Evolutionary conservation across 2,888 invertebrate genomes (phyloP).

Genomic region (Polyommatus iphigenia): DNA sequence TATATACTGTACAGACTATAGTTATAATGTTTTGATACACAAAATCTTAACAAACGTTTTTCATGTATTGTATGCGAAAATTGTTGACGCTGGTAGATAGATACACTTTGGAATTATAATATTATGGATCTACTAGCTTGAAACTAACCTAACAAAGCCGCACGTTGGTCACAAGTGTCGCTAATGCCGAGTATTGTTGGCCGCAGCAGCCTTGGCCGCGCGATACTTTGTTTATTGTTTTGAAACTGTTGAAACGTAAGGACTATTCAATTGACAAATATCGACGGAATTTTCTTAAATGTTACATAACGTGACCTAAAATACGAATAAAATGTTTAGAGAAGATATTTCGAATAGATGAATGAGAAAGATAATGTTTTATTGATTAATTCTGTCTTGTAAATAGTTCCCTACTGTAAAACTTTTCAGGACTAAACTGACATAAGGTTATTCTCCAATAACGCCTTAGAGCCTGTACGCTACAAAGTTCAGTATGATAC

Average conservation of each 20-base stretch:
- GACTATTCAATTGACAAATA: constrained; percentile 7
- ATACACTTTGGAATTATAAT: too few relatives aligned
- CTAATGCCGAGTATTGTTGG: background rate
- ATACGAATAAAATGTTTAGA: background rate
- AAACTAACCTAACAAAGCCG: background rate
- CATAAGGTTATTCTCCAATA: too few relatives aligned
- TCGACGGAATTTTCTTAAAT: background rate
- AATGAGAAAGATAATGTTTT: too few relatives aligned
- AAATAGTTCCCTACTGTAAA: too few relatives aligned
- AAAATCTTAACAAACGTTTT: too few relatives aligned
- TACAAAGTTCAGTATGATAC: background rate
- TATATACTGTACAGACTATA: too few relatives aligned
- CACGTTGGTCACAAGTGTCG: background rate
- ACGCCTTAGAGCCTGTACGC: too few relatives aligned
- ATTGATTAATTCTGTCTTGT: too few relatives aligned
- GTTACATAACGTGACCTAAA: background rate
- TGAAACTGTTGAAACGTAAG: background rate
- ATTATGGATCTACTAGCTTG: background rate
- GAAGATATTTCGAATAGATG: background rate
- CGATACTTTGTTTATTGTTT: background rate
- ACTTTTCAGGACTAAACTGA: too few relatives aligned
- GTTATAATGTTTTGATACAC: too few relatives aligned
- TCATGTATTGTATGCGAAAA: too few relatives aligned
- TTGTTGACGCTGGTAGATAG: too few relatives aligned
- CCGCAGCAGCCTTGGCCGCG: background rate